Evolutionary conservation across 2,888 invertebrate genomes (phyloP), one percentile per base, ranked within the genome.

Genomic region (Bugulina stolonifera): DNA sequence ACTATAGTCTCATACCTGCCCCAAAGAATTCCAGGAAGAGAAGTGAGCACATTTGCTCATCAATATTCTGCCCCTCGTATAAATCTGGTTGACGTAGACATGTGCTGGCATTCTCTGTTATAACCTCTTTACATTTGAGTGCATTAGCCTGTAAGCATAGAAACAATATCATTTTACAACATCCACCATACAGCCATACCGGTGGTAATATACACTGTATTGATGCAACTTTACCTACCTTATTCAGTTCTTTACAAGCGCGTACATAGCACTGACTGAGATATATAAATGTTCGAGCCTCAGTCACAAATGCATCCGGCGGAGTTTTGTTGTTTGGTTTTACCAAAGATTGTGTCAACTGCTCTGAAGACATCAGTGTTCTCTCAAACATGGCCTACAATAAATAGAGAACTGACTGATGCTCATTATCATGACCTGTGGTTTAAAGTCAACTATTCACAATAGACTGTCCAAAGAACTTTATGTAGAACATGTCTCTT

Each of bases 41-140:
- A 10, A 43, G 5, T 43, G 43, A 10, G 18, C 43, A 43, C 29
- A 64, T 14, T n/a, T 64, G 64, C 5, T 14, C 64, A 27, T 64
- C 29, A 18, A 64, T 34, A 32, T 64, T 34, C 64, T 64, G 64
- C 5, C 64, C 64, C 18, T 64, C 18, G 27, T 64, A 64, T 14
- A 64, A 77, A 77, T 77, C 78, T n/a, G 79, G 76, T 74, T 81
- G 80, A 72, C 79, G 80, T 34, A 81, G 74, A 75, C 79, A 80
- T 54, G 78, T 80, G 54, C 76, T 77, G 55, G 79, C 76, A 75
- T 81, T 81, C 72, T 75, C 74, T 34, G 82, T 72, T 58, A 80
- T 78, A 18, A 79, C 78, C 25, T 77, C 75, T 72, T 76, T 74
- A 73, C 78, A 79, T 72, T 76, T 75, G 14, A 71, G 69, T 5